Evolutionary conservation across 2,113 vertebrate genomes (phyloP).

Genomic region (Ammodytes marinus): DNA sequence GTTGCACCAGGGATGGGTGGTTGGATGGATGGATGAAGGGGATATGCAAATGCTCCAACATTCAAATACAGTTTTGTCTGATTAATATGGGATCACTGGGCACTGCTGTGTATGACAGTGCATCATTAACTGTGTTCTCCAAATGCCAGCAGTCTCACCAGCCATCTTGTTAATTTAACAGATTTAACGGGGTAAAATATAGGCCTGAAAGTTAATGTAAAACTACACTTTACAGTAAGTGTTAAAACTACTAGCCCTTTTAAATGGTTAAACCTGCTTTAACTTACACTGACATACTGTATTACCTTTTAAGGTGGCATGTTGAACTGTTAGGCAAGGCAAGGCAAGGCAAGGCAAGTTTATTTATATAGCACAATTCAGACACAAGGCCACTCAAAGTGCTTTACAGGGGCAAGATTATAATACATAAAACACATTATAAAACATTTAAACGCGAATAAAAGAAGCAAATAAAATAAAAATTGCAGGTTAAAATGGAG

Average conservation of each 20-base stretch:
- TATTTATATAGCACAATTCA: no score
- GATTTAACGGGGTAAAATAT: background rate
- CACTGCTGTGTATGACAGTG: background rate
- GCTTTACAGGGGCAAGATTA: no score
- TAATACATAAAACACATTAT: no score
- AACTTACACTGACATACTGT: no score
- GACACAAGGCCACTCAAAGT: no score
- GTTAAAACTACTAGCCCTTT: background rate
- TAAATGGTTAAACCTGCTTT: background rate
- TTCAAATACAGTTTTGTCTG: background rate
- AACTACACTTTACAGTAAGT: background rate
- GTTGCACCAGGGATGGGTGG: background rate
- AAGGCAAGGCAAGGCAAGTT: no score
- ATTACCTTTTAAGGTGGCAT: no score
- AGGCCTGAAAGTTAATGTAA: background rate
- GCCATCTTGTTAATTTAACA: background rate
- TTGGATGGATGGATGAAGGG: constrained; percentile 1
- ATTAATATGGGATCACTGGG: background rate
- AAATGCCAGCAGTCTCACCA: background rate
- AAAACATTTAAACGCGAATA: no score
- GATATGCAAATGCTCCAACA: constrained; percentile 11
- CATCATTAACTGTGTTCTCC: background rate
- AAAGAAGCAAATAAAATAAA: no score
- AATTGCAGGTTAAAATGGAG: no score
- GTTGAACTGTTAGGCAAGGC: no score